Evolutionary conservation across 1,140 invertebrate genomes (phyloP).

Genomic region (Hormaphis cornu): DNA sequence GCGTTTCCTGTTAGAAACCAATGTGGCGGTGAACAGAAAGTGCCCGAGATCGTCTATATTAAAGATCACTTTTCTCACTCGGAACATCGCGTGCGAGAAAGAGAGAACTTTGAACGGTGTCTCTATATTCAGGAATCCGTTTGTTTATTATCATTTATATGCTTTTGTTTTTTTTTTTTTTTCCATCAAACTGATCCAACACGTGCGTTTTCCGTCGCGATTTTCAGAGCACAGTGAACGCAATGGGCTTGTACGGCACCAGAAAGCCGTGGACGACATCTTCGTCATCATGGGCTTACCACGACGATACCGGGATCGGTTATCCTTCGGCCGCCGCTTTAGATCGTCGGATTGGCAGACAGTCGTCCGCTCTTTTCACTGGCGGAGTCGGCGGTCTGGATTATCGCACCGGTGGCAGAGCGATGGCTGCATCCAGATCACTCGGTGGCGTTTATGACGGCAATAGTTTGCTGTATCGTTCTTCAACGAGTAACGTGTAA

Average conservation of each 20-base stretch:
- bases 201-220: no score
- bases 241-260: not conserved
- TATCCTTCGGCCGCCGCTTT: not conserved
- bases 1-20: no score
- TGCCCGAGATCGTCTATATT: no score
- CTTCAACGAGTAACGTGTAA: conserved; percentile 13
- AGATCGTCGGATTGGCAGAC: not conserved
- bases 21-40: no score
- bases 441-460: not conserved
- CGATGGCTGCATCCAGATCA: not conserved
- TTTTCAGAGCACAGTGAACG: not conserved
- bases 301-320: not conserved
- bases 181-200: no score
- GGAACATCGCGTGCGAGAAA: no score
- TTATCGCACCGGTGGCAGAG: not conserved
- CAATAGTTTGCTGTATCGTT: not conserved
- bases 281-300: not conserved
- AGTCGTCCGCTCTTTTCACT: not conserved
- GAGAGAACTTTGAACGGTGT: no score
- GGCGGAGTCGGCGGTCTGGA: not conserved
- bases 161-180: no score
- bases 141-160: no score
- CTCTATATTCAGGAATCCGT: no score
- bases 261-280: not conserved
- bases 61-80: no score